Percentiles rank a stretch among this genome's conserved stretches.
Evolutionary conservation across 2,113 vertebrate genomes (phyloP).

Genomic region (Apeltes quadracus): DNA sequence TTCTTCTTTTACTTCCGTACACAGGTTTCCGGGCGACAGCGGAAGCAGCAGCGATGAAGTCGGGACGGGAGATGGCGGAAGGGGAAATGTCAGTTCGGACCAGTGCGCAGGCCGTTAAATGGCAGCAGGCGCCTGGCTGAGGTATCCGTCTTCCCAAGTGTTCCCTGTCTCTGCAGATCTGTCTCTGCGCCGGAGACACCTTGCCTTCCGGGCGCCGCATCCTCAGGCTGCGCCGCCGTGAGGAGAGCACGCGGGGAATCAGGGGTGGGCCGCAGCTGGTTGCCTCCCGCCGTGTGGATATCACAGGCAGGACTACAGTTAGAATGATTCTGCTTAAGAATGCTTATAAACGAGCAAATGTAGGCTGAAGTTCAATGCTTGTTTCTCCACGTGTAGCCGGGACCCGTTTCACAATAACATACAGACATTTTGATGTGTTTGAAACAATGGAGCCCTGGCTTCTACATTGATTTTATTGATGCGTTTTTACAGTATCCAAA

Average conservation of each 20-base stretch:
- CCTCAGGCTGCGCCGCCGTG: slow-evolving; percentile 52
- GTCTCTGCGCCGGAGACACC: slow-evolving; percentile 84
- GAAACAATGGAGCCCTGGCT: not conserved
- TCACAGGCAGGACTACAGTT: not conserved
- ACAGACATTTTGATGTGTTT: not conserved
- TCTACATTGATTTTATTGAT: not conserved
- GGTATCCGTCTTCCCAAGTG: slow-evolving; percentile 87
- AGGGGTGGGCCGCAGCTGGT: slow-evolving; percentile 21
- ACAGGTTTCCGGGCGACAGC: slow-evolving; percentile 71
- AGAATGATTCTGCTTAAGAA: not conserved
- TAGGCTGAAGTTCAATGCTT: not conserved
- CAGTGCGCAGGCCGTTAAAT: slow-evolving; percentile 84
- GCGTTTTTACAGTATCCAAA: not conserved
- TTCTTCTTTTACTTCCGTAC: not conserved
- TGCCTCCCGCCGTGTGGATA: slow-evolving; percentile 23
- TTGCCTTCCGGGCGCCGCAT: slow-evolving; percentile 74
- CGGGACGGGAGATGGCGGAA: slow-evolving; percentile 77
- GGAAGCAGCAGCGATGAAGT: too few species aligned
- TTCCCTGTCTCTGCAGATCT: slow-evolving; percentile 87
- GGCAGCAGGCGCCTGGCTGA: slow-evolving; percentile 85
- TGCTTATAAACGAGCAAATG: not conserved
- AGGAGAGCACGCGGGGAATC: slow-evolving; percentile 28
- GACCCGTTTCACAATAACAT: not conserved
- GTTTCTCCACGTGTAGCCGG: not conserved
- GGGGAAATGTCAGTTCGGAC: slow-evolving; percentile 87